Percentiles rank a stretch among this genome's conserved stretches.
These are phyloP conservation scores for Sus cebifrons DNA, from an alignment of 2,797 vertebrate genomes.

Conservation along the genomic window DNA sequence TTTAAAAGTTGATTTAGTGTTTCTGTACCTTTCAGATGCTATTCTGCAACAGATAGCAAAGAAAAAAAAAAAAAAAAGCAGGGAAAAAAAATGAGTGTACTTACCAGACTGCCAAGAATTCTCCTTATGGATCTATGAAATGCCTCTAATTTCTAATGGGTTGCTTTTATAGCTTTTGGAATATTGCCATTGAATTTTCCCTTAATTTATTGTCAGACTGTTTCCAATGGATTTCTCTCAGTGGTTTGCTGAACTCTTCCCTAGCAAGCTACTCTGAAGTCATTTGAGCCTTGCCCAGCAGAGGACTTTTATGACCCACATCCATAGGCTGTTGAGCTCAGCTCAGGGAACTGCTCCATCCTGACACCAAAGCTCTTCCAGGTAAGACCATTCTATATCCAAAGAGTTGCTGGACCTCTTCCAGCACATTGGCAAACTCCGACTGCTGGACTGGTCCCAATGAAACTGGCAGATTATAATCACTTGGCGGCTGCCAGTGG, in stretches of 20 bases:
- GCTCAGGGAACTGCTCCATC: conserved; percentile 53
- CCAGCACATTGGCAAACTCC: conserved; percentile 76
- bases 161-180: conserved; percentile 80
- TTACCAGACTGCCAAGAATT: conserved; percentile 67
- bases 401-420: conserved; percentile 67
- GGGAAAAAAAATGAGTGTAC: not conserved
- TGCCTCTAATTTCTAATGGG: conserved; percentile 79
- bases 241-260: conserved; percentile 68
- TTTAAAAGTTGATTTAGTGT: conserved; percentile 22
- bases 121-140: conserved; percentile 60
- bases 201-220: conserved; percentile 77
- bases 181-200: conserved; percentile 77
- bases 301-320: conserved; percentile 60
- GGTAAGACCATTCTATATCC: conserved; percentile 71
- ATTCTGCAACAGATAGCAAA: not conserved
- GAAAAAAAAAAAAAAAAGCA: no score
- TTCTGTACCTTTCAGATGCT: conserved; percentile 2
- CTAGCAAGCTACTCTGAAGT: conserved; percentile 62
- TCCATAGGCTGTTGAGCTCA: conserved; percentile 56
- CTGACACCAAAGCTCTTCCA: conserved; percentile 64
- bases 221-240: conserved; percentile 73
- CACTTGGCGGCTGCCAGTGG: conserved; percentile 45
- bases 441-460: conserved; percentile 56
- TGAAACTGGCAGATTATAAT: conserved; percentile 64
- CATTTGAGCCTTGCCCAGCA: conserved; percentile 61